Conservation (phyloP, 2,888 invertebrate species). For the Steinernema carpocapsae region DNA sequence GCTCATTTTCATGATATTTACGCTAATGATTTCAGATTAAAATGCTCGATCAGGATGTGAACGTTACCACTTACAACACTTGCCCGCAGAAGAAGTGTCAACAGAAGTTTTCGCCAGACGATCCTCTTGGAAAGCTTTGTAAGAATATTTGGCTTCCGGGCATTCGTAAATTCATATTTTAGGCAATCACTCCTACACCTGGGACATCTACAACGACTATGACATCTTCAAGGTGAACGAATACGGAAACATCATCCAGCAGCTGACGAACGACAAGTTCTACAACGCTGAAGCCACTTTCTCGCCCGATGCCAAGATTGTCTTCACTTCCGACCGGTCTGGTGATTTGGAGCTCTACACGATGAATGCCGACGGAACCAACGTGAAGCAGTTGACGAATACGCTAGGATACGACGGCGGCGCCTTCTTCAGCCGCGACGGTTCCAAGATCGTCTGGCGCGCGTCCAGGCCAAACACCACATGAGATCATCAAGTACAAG, state of each 20-base stretch:
- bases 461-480: constrained; percentile 59
- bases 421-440: constrained; percentile 65
- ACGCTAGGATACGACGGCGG: constrained; percentile 65
- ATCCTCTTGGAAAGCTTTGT: not conserved
- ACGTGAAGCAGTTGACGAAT: constrained; percentile 56
- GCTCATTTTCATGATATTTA: constrained; percentile 18
- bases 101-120: not conserved
- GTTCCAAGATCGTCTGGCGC: constrained; percentile 60
- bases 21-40: constrained; percentile 41
- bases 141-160: not conserved
- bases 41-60: constrained; percentile 23
- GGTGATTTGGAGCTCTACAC: constrained; percentile 63
- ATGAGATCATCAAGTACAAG: constrained; percentile 58
- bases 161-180: too few relatives aligned
- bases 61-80: constrained; percentile 45
- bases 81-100: constrained; percentile 59
- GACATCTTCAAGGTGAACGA: constrained; percentile 65
- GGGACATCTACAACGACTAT: constrained; percentile 62
- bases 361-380: constrained; percentile 60
- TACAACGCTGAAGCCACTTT: constrained; percentile 64
- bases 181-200: constrained; percentile 59
- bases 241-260: constrained; percentile 61
- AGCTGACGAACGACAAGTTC: constrained; percentile 53
- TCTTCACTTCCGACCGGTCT: constrained; percentile 57
- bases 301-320: constrained; percentile 56